Evolutionary conservation across 2,113 vertebrate species (phyloP).

Genomic region (Herpetotheres cachinnans): DNA sequence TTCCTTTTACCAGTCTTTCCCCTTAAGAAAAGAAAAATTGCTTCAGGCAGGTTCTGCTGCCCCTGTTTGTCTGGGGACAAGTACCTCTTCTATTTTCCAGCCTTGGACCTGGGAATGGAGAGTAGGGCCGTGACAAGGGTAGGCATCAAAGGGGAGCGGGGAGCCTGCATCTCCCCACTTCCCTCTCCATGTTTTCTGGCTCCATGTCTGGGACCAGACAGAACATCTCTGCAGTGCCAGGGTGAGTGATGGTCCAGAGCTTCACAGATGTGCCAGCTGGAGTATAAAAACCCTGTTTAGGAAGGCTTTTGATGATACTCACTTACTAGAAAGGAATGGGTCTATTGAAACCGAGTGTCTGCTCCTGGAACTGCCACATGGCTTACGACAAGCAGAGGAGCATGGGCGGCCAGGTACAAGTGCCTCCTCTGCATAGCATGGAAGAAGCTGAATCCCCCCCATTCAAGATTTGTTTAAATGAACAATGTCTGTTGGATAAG

Average conservation of each 20-base stretch:
- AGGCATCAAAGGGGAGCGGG: neutral
- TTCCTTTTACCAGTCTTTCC: neutral
- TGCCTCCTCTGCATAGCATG: neutral
- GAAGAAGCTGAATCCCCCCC: neutral
- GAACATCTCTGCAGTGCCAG: neutral
- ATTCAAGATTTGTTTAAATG: neutral
- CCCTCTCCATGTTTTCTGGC: neutral
- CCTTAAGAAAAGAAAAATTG: neutral
- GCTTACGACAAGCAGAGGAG: neutral
- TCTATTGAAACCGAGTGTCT: neutral
- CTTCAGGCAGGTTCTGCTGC: neutral
- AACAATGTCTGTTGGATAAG: neutral
- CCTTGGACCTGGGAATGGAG: neutral
- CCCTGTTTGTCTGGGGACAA: neutral
- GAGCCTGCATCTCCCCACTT: neutral
- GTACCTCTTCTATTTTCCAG: neutral
- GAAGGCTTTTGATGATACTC: neutral
- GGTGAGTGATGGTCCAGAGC: neutral
- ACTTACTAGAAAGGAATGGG: neutral
- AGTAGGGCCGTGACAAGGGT: neutral
- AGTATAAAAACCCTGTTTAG: neutral
- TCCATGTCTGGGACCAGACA: neutral
- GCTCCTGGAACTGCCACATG: neutral
- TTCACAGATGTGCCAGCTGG: neutral
- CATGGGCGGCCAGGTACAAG: accelerated